These are phyloP conservation scores for Listronotus bonariensis DNA, from an alignment of 1,140 invertebrate genomes.

Conservation along the genomic window DNA sequence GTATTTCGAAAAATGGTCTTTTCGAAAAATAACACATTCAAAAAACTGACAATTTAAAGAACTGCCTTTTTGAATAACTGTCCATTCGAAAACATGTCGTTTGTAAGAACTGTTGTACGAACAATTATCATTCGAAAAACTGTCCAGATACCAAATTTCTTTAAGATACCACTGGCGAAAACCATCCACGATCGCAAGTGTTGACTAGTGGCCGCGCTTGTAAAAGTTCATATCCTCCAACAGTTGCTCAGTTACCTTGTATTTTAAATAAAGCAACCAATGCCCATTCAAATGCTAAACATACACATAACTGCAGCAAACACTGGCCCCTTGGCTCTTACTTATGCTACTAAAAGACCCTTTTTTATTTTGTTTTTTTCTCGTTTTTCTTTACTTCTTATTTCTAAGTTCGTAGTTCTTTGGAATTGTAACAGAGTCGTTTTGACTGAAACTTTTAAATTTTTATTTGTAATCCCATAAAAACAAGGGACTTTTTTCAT, in stretches of 20 bases:
- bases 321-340: slow-evolving; percentile 25
- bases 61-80: too few relatives aligned
- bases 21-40: too few relatives aligned
- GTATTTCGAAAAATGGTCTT: too few relatives aligned
- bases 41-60: too few relatives aligned
- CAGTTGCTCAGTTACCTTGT: slow-evolving; percentile 38
- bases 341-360: slow-evolving; percentile 27
- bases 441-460: too few relatives aligned
- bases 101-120: too few relatives aligned
- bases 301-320: slow-evolving; percentile 26
- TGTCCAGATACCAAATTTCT: too few relatives aligned
- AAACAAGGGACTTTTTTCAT: too few relatives aligned
- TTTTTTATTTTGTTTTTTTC: slow-evolving; percentile 13
- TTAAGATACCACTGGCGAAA: slow-evolving; percentile 25
- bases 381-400: background rate
- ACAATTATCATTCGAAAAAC: too few relatives aligned
- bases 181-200: background rate
- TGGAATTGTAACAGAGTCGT: too few relatives aligned
- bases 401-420: background rate
- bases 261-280: slow-evolving; percentile 35
- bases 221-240: slow-evolving; percentile 28
- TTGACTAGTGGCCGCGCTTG: slow-evolving; percentile 24
- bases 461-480: too few relatives aligned
- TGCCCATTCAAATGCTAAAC: slow-evolving; percentile 36
- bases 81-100: too few relatives aligned